Conservation (phyloP, 2,113 vertebrate genomes). For the Austrofundulus limnaeus region DNA sequence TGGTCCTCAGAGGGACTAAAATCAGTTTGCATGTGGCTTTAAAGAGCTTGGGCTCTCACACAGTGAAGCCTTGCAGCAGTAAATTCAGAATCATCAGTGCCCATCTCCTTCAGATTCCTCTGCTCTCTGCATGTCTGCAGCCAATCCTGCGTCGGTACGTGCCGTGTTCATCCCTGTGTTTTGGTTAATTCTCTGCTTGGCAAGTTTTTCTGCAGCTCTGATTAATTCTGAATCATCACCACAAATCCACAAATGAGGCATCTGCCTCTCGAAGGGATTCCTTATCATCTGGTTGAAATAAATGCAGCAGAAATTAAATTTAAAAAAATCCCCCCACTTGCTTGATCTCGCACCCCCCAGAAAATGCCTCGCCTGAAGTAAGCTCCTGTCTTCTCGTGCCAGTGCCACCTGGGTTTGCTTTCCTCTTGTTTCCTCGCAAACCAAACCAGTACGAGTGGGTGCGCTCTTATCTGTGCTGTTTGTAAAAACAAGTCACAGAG, state of each 20-base stretch:
- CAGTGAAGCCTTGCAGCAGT: conserved; percentile 28
- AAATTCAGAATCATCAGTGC: conserved; percentile 39
- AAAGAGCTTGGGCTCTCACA: conserved; percentile 53
- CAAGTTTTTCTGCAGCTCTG: conserved; percentile 50
- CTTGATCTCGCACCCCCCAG: conserved; percentile 37
- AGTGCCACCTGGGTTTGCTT: conserved; percentile 66
- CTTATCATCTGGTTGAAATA: conserved; percentile 76
- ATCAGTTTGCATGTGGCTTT: conserved; percentile 40
- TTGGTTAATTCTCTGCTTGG: conserved; percentile 42
- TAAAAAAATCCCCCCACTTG: conserved; percentile 60
- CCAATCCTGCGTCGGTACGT: conserved; percentile 57
- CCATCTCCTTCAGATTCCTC: conserved; percentile 49
- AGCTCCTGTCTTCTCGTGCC: conserved; percentile 62
- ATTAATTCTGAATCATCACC: conserved; percentile 69
- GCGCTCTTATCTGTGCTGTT: conserved; percentile 65
- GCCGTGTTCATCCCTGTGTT: conserved; percentile 53
- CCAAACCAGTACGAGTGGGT: conserved; percentile 60
- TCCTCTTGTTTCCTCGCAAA: conserved; percentile 61
- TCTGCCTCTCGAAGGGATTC: conserved; percentile 57
- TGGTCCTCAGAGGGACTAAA: conserved; percentile 23
- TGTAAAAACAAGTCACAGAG: conserved; percentile 37
- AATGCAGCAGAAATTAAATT: conserved; percentile 62
- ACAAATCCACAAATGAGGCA: conserved; percentile 72
- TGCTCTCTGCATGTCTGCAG: conserved; percentile 40
- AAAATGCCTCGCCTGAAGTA: conserved; percentile 48